Evolutionary conservation across 1,140 invertebrate species (phyloP).

Genomic region (Rhopalosiphum padi): DNA sequence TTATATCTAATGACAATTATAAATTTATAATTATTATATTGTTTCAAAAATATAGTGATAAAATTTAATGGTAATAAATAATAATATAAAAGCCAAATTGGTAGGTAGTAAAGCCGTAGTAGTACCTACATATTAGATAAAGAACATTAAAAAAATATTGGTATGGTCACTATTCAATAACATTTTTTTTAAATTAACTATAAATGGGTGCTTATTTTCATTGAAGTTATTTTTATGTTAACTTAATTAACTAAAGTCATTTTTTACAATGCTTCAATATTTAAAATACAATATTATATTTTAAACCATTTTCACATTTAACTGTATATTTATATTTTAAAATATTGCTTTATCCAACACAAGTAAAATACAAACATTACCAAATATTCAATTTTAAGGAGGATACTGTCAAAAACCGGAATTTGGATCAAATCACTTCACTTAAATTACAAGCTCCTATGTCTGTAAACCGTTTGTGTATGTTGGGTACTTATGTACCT

Average conservation of each 20-base stretch:
- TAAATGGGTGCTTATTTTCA: neutral
- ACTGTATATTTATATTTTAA: neutral
- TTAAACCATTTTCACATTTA: neutral
- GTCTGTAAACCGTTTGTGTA: slow-evolving; percentile 69
- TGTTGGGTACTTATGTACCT: slow-evolving; percentile 70
- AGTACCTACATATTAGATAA: neutral
- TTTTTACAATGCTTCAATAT: neutral
- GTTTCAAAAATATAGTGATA: neutral
- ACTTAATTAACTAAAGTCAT: neutral
- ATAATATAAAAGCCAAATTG: neutral
- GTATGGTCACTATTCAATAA: neutral
- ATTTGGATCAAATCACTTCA: slow-evolving; percentile 57
- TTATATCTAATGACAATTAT: neutral
- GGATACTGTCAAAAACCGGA: slow-evolving; percentile 55
- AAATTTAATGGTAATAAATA: neutral
- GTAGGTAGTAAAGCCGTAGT: neutral
- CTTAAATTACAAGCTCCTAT: slow-evolving; percentile 70
- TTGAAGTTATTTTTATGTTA: neutral
- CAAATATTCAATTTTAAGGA: slow-evolving; percentile 21
- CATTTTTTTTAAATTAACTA: no score
- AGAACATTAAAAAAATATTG: neutral
- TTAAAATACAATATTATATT: neutral
- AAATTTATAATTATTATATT: neutral
- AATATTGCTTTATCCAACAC: neutral
- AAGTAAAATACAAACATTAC: neutral